These are phyloP conservation scores for Toxotes chatareus DNA, from an alignment of 2,113 vertebrate genomes.

Conservation along the genomic window DNA sequence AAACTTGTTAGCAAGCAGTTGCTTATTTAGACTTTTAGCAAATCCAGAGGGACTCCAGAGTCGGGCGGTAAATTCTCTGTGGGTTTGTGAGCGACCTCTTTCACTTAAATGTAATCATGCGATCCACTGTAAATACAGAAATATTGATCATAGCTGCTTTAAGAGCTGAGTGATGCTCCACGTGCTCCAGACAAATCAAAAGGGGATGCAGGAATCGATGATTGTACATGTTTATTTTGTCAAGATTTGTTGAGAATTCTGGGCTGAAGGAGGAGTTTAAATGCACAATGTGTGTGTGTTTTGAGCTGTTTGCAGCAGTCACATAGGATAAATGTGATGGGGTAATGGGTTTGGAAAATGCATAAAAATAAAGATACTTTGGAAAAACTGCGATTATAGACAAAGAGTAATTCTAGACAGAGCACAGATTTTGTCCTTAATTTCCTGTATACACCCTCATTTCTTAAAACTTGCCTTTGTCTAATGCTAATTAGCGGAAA, in stretches of 20 bases:
- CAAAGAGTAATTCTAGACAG: background rate
- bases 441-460: slow-evolving; percentile 20
- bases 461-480: background rate
- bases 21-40: background rate
- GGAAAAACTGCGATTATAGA: background rate
- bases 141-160: slow-evolving; percentile 3
- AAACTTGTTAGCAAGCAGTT: background rate
- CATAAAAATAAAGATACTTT: background rate
- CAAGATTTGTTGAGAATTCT: background rate
- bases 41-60: background rate
- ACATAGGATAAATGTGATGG: background rate
- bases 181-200: background rate
- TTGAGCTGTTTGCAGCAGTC: background rate
- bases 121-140: slow-evolving; percentile 8
- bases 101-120: background rate
- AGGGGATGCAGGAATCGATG: background rate
- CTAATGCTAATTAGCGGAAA: slow-evolving; percentile 23
- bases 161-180: background rate
- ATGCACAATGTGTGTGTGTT: background rate
- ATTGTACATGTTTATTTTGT: background rate
- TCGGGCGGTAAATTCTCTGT: background rate
- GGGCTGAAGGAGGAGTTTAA: background rate
- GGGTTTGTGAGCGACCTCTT: background rate
- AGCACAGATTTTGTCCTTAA: background rate
- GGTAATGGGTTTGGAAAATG: background rate